Percentiles rank a stretch among this genome's conserved stretches.
Conservation (phyloP, 1,140 invertebrate species). For the Rhopalosiphum maidis region DNA sequence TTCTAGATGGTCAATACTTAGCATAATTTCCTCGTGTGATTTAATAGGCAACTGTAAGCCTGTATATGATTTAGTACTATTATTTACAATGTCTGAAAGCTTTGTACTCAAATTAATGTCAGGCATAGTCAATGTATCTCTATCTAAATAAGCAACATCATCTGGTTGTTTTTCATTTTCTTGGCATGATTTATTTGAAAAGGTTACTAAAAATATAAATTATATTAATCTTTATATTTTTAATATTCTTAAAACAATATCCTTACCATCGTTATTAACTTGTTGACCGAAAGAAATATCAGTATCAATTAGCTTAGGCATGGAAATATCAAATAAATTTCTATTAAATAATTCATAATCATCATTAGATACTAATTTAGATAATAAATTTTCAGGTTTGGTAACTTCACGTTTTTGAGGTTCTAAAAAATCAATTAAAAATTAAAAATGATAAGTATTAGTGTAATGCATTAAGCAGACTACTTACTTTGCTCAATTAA, state of each 20-base stretch:
- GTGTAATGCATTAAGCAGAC: neutral
- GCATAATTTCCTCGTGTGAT: neutral
- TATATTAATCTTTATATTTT: neutral
- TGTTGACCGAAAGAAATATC: neutral
- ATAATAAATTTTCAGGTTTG: conserved; percentile 42
- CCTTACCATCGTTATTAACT: neutral
- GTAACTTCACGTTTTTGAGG: neutral
- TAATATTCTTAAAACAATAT: neutral
- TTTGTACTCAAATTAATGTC: conserved; percentile 20
- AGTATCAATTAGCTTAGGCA: neutral
- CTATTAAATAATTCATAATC: neutral
- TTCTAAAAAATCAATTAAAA: neutral
- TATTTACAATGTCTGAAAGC: neutral
- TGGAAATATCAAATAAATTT: neutral
- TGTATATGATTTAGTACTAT: neutral
- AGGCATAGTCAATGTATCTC: neutral
- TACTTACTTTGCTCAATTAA: neutral
- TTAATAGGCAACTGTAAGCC: neutral
- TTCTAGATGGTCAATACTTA: neutral
- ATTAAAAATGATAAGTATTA: neutral
- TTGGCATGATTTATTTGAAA: neutral
- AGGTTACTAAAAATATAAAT: neutral
- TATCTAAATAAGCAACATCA: neutral
- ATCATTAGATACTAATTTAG: conserved; percentile 8
- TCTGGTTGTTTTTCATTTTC: neutral